phyloP scores from a whole-genome alignment of 2,113 vertebrate species.

The Paralichthys olivaceus region DNA sequence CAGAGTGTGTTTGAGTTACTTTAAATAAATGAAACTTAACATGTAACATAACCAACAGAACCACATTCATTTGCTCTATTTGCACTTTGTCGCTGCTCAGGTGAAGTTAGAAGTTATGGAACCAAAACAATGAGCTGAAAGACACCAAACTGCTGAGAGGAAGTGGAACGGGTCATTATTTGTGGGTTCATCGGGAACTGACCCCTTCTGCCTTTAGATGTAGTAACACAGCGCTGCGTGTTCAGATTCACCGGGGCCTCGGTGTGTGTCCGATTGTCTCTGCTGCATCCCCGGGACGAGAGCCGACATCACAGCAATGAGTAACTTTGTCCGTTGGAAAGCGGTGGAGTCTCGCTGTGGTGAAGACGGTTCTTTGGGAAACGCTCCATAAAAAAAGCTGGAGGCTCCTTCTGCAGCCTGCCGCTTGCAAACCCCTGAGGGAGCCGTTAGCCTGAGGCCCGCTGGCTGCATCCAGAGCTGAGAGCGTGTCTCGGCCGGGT shows the following conservation, averaged over 20 bases:
- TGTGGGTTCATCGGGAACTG: too few species aligned
- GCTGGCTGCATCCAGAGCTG: conserved; percentile 52
- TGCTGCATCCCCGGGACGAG: neutral
- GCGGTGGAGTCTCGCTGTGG: conserved; percentile 30
- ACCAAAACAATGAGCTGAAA: too few species aligned
- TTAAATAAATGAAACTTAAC: neutral
- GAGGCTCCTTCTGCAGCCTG: conserved; percentile 53
- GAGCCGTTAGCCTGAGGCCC: conserved; percentile 50
- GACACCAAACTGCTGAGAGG: too few species aligned
- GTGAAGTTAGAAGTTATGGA: too few species aligned
- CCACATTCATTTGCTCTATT: neutral
- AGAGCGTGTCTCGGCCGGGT: conserved; percentile 48
- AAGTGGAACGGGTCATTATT: too few species aligned
- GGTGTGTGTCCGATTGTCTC: too few species aligned
- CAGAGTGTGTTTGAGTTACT: neutral
- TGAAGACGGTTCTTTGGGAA: conserved; percentile 43
- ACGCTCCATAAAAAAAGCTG: conserved; percentile 48
- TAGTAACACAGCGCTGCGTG: too few species aligned
- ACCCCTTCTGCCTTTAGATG: too few species aligned
- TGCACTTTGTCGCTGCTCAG: too few species aligned
- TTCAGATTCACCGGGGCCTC: too few species aligned
- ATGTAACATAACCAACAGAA: neutral
- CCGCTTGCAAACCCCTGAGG: conserved; percentile 57
- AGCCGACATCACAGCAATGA: neutral
- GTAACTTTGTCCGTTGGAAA: conserved; percentile 15